Evolutionary conservation across 2,113 vertebrate species (phyloP), one percentile per base, ranked within the genome.

Genomic region (Salvelinus namaycush): DNA sequence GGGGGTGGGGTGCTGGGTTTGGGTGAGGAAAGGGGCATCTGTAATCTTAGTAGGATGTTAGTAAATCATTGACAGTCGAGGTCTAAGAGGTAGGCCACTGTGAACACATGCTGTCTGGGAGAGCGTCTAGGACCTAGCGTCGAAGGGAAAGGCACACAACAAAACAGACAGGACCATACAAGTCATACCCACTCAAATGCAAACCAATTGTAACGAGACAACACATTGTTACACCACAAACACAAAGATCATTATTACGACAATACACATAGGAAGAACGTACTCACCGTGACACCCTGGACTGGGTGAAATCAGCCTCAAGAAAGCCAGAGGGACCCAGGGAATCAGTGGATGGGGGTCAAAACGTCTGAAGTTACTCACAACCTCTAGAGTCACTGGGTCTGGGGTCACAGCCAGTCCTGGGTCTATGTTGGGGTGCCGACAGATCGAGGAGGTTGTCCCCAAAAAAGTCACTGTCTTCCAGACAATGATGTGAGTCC

Each of bases 41-140:
- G 80, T 91, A 87, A 89, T 90, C 78, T 81, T 84, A 91, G 84
- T 76, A 88, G 79, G 1, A 80, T 81, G 79, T 87, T 84, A 60
- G 84, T 89, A 77, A 93, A 91, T 88, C 82, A 89, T 86, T 91
- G 84, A 90, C 89, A 83, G 84, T 69, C 76, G 75, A 83, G 79
- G 27, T 68, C 76, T 76, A 75, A 78, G 81, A 80, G 86, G 76
- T 73, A 80, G 78, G 75, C 72, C 68, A 79, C 68, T 76, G 77
- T 86, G 74, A 51, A 79, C 76, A 76, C 27, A 75, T 79, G 68
- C 39, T 69, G 72, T 29, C 31, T 60, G 60, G 57, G 71, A 44
- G 39, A 76, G 20, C 59, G 44, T 54, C 26, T 51, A 49, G 48
- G 31, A 4, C 48, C 48, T 26, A 70, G 69, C n/a, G 11, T 51